Base-by-base conservation (phyloP, 2,797 vertebrate genomes). In the Schizopygopsis pylzovi region DNA sequence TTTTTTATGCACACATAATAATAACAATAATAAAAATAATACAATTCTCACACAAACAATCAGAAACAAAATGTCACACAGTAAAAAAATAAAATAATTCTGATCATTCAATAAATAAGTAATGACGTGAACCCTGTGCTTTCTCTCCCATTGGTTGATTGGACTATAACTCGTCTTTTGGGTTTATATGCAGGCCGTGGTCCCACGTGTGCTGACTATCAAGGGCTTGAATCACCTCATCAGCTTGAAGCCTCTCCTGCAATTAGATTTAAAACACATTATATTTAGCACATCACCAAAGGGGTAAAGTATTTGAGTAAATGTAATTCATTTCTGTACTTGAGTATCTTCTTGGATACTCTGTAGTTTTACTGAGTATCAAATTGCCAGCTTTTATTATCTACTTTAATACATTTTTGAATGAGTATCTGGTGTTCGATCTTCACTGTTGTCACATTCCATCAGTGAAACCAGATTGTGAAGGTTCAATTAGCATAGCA, bases 21-120 rank as follows among this genome's bases (percentile, higher is more conserved):
- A 33, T 33, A 33, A 33, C 28, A 33, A 33, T 33, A 85, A 83
- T 0, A 33, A 2, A 33, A 33, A 88, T 67, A 67, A 82, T 79
- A 39, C 67, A 52, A 61, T 47, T 72, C 91, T 94, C 68, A 76
- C 67, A 63, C 33, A 84, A 33, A 33, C 28, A 33, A 33, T 33
- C 82, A 61, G 47, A 80, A 47, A 52, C 20, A 49, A 85, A 89
- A 88, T 86, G 84, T 37, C 89, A 86, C 85, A 33, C 28, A 96
- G 95, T 98, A 98, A 95, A 98, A 98, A 99, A 98, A 98, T 98
- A 97, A 94, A 97, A 95, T 87, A 85, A 94, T 97, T 98, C 95
- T 97, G 92, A 96, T 96, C 93, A 94, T 96, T 96, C 94, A 98
- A 99, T 99, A 99, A 98, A 98, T 98, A 98, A 91, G 91, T 93